Base-by-base conservation (phyloP, 2,113 vertebrate genomes). In the Phodopus roborovskii region DNA sequence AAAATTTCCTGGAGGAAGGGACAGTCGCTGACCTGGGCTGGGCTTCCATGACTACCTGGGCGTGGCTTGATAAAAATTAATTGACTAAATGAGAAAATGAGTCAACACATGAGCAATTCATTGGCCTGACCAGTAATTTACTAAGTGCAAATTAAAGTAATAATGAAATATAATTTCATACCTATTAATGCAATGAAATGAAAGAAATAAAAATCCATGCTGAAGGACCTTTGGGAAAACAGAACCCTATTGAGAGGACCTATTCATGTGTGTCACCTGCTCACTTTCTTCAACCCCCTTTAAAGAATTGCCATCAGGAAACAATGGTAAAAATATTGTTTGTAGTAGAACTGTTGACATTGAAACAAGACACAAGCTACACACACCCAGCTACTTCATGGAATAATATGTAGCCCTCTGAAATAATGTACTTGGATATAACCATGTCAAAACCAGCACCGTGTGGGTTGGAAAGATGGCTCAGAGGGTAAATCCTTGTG, bases 131-230 rank as follows among this genome's bases (percentile, higher is more conserved):
- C 19, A 86, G 24, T 85, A 88, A 88, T 92, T 92, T 81, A 45
- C 7, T 84, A 92, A 96, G 92, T 92, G 12, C 91, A 85, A 70
- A 71, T 26, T 28, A 90, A 94, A 88, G 50, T 48, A 74, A 88
- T 42, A 28, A 95, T 83, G 36, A 87, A n/a, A 70, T 96, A 90
- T 39, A 78, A 88, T 84, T 68, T 92, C n/a, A 36, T 20, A 77
- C 50, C 58, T 88, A 87, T 88, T 84, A 92, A 91, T 82, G 88
- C 94, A 84, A 50, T 24, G 68, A 96, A 75, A 81, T 87, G 91
- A 82, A 82, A 95, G 62, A 75, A 85, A 81, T 84, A 88, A 93
- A 93, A 93, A 91, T 74, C n/a, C 60, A 60, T 53, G 36, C 6
- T 56, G 19, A 66, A 79, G 62, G 91, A 39, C 42, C 39, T 0